A percentile compares a stretch with the other conserved stretches of the same genome.
Evolutionary conservation across 2,797 vertebrate genomes (phyloP).

Genomic region (Acropternis orthonyx): DNA sequence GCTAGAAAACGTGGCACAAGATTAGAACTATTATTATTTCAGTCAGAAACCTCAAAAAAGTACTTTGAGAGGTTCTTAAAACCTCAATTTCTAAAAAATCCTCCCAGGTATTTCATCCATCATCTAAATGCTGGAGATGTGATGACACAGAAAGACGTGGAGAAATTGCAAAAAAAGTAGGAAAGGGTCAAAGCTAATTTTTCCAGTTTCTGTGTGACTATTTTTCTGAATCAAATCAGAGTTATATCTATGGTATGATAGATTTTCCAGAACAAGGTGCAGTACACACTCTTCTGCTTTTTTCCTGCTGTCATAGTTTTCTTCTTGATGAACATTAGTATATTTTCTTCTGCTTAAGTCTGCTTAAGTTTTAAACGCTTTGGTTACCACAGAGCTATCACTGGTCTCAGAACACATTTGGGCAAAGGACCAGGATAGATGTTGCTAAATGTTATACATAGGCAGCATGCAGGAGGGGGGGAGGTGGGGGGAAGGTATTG

Average conservation of each 20-base stretch:
- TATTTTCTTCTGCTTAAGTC: background rate
- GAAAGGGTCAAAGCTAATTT: background rate
- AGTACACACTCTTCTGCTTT: background rate
- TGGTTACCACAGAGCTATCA: background rate
- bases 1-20: background rate
- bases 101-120: background rate
- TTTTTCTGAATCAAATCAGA: background rate
- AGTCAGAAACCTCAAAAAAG: background rate
- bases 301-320: background rate
- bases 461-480: background rate
- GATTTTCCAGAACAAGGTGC: background rate
- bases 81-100: background rate
- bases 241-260: background rate
- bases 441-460: background rate
- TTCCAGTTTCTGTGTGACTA: background rate
- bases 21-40: background rate
- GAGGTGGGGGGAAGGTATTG: background rate
- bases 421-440: background rate
- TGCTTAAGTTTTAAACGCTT: background rate
- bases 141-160: background rate
- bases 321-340: background rate
- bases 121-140: background rate
- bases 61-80: background rate
- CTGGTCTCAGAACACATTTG: background rate
- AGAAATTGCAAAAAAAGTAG: background rate